Conservation (phyloP, 2,797 vertebrate species). For the Darevskia nairensis region DNA sequence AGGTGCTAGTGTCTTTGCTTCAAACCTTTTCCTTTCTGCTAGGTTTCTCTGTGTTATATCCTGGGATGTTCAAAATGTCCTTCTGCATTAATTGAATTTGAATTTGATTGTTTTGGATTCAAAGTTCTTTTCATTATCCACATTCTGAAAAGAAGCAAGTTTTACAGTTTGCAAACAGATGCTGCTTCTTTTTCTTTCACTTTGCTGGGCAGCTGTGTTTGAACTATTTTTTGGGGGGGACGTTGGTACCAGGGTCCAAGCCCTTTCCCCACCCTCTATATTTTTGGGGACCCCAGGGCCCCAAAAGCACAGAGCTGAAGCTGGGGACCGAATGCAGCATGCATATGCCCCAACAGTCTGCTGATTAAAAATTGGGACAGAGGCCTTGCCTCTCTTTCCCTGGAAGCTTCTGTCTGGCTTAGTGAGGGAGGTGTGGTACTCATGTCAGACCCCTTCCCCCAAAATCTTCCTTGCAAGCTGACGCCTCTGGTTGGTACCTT, state of each 20-base stretch:
- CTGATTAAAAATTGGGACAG: too few relatives aligned
- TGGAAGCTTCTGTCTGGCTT: too few relatives aligned
- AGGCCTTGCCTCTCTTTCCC: too few relatives aligned
- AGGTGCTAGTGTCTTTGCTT: slow-evolving; percentile 42
- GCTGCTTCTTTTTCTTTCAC: background rate
- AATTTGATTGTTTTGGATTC: slow-evolving; percentile 9
- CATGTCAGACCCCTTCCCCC: too few relatives aligned
- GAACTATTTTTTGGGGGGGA: background rate
- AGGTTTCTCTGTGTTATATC: slow-evolving; percentile 31
- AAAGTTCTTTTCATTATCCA: background rate
- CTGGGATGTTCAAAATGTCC: background rate
- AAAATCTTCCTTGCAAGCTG: too few relatives aligned
- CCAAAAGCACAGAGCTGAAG: too few relatives aligned
- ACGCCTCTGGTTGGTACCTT: background rate
- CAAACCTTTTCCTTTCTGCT: slow-evolving; percentile 39
- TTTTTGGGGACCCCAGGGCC: too few relatives aligned
- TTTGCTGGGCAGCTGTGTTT: background rate
- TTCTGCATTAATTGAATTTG: slow-evolving; percentile 19
- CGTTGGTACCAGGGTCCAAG: background rate
- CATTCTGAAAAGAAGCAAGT: background rate
- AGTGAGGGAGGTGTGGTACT: too few relatives aligned
- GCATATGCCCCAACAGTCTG: too few relatives aligned
- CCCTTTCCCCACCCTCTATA: too few relatives aligned
- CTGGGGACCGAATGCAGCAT: too few relatives aligned
- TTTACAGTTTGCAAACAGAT: background rate